A percentile compares a stretch with the other conserved stretches of the same genome.
Conservation (phyloP, 2,113 vertebrate genomes). For the Seriola rivoliana region DNA sequence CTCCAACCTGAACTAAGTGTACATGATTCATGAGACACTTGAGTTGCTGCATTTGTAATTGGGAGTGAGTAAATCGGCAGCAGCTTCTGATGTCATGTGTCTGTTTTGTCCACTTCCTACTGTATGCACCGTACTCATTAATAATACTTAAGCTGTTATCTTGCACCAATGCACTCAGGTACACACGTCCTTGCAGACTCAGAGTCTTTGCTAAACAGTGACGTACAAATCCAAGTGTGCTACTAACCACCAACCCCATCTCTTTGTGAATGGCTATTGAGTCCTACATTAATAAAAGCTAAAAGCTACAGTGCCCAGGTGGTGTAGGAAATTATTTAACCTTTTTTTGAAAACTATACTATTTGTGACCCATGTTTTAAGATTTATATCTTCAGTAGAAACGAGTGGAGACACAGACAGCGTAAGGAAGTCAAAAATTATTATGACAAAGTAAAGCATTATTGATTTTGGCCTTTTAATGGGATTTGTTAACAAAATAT, state of each 20-base stretch:
- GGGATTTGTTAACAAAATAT: not conserved
- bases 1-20: too few species aligned
- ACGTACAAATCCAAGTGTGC: too few species aligned
- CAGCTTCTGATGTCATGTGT: slow-evolving; percentile 1
- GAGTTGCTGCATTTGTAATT: not conserved
- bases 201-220: too few species aligned
- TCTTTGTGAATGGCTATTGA: too few species aligned
- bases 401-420: not conserved
- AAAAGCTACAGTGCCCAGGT: not conserved
- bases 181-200: not conserved
- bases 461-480: not conserved
- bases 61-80: not conserved
- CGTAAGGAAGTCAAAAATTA: not conserved
- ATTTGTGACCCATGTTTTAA: not conserved
- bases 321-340: not conserved
- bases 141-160: slow-evolving; percentile 1
- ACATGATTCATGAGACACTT: not conserved
- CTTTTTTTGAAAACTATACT: not conserved
- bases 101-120: not conserved
- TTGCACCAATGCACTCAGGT: not conserved
- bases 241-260: not conserved
- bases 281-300: too few species aligned
- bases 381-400: not conserved
- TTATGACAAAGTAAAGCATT: not conserved
- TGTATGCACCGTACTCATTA: not conserved